A percentile compares a stretch with the other conserved stretches of the same genome.
Evolutionary conservation across 2,888 invertebrate species (phyloP).

Genomic region (Anarsia innoxiella): DNA sequence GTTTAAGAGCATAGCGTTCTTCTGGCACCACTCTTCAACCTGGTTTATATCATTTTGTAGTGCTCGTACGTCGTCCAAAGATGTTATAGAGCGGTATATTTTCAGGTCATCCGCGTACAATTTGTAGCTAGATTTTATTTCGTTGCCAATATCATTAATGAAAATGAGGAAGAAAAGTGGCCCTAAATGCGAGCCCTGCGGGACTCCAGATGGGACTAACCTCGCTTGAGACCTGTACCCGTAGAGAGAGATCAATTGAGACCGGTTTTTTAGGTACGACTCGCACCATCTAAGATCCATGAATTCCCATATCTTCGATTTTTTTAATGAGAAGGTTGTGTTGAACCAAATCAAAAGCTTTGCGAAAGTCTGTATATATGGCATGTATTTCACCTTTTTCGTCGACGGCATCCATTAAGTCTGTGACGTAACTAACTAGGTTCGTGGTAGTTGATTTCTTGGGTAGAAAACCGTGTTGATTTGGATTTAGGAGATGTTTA

Average conservation of each 20-base stretch:
- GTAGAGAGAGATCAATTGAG: conserved; percentile 4
- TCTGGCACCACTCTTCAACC: too few relatives aligned
- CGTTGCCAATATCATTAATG: not conserved
- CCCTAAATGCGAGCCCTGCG: conserved; percentile 17
- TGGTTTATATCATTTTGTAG: too few relatives aligned
- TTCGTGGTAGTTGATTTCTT: too few relatives aligned
- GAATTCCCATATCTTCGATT: conserved; percentile 10
- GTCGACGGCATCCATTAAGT: conserved; percentile 10
- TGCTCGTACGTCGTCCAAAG: too few relatives aligned
- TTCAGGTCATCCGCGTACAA: conserved; percentile 14
- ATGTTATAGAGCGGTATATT: too few relatives aligned
- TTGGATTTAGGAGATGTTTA: too few relatives aligned
- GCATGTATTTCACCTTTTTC: conserved; percentile 12
- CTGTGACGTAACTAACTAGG: conserved; percentile 13
- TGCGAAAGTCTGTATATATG: conserved; percentile 18
- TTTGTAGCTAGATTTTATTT: conserved; percentile 1
- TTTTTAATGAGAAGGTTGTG: conserved; percentile 11
- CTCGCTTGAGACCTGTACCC: conserved; percentile 7
- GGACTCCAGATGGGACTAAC: conserved; percentile 13
- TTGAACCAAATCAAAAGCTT: conserved; percentile 17
- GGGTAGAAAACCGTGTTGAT: too few relatives aligned
- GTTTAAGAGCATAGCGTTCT: too few relatives aligned
- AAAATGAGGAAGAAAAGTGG: too few relatives aligned
- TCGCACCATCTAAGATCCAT: conserved; percentile 14
- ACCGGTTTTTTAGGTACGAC: conserved; percentile 6